Percentiles rank a stretch among this genome's conserved stretches.
Evolutionary conservation across 2,888 invertebrate species (phyloP).

Genomic region (Lasioglossum zephyrum): DNA sequence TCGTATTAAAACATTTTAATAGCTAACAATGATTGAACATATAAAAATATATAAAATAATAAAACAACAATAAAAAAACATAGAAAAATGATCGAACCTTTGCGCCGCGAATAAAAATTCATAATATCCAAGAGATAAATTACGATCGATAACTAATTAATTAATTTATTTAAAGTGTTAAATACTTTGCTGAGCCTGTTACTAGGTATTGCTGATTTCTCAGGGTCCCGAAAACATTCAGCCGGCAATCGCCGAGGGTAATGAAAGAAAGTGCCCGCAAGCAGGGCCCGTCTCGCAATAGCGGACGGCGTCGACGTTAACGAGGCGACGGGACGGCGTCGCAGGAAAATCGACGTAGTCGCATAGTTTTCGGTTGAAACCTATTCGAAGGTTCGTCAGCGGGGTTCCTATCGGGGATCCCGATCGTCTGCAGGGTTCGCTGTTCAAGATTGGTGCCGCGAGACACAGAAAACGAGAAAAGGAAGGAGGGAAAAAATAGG

Average conservation of each 20-base stretch:
- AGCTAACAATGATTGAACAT: no score
- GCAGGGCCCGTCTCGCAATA: not conserved
- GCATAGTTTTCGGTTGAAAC: conserved; percentile 30
- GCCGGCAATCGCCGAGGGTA: not conserved
- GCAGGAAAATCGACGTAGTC: not conserved
- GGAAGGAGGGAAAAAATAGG: conserved; percentile 6
- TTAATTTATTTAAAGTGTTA: not conserved
- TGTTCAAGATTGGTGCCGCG: not conserved
- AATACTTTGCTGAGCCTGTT: not conserved
- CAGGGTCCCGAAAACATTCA: not conserved
- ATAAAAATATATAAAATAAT: no score
- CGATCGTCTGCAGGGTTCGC: conserved; percentile 20
- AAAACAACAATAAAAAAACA: no score
- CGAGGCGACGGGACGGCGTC: not conserved
- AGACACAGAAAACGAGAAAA: not conserved
- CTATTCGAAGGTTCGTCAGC: conserved; percentile 33
- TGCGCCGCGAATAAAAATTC: no score
- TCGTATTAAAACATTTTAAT: no score
- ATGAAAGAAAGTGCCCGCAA: not conserved
- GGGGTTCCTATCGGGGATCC: conserved; percentile 40
- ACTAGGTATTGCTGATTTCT: not conserved
- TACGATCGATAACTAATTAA: no score
- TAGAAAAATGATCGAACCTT: no score
- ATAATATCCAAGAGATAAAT: no score
- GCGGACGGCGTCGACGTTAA: not conserved